Percentiles rank a stretch among this genome's conserved stretches.
These are phyloP conservation scores for Oryzias javanicus DNA, from an alignment of 2,113 vertebrate genomes.

Conservation along the genomic window DNA sequence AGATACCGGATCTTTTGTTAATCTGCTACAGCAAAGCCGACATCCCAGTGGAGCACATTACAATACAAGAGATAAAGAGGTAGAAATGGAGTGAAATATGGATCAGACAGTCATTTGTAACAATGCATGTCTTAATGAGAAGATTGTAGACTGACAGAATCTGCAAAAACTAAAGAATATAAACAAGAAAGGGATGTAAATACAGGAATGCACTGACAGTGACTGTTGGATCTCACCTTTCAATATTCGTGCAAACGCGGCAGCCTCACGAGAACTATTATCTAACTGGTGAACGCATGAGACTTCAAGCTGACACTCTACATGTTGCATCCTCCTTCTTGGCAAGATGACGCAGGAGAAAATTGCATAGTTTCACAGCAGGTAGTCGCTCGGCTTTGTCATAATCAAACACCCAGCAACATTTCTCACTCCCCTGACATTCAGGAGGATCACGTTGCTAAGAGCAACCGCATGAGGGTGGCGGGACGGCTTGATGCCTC, in stretches of 20 bases:
- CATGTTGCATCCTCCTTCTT: slow-evolving; percentile 4
- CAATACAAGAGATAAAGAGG: slow-evolving; percentile 40
- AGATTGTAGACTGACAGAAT: slow-evolving; percentile 40
- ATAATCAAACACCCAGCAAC: slow-evolving; percentile 38
- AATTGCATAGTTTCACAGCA: slow-evolving; percentile 44
- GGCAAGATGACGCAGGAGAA: slow-evolving; percentile 35
- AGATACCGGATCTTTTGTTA: slow-evolving; percentile 56
- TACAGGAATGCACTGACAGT: slow-evolving; percentile 5
- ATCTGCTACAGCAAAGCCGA: slow-evolving; percentile 57
- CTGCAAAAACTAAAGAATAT: slow-evolving; percentile 15
- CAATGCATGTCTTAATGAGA: slow-evolving; percentile 59
- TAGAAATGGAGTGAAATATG: slow-evolving; percentile 29
- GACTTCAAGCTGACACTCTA: slow-evolving; percentile 7
- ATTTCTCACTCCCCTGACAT: slow-evolving; percentile 47
- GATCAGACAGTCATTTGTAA: slow-evolving; percentile 34
- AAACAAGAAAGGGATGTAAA: slow-evolving; percentile 2
- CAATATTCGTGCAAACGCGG: slow-evolving; percentile 11
- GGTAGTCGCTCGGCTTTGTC: slow-evolving; percentile 29
- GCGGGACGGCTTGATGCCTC: slow-evolving; percentile 23
- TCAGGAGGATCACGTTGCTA: slow-evolving; percentile 53
- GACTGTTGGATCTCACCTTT: slow-evolving; percentile 12
- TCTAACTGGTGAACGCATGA: slow-evolving; percentile 22
- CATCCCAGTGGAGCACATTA: slow-evolving; percentile 46
- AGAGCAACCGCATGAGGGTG: slow-evolving; percentile 44
- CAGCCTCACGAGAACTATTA: slow-evolving; percentile 13